Evolutionary conservation across 1,140 invertebrate genomes (phyloP).

Genomic region (Aphelinus certus): DNA sequence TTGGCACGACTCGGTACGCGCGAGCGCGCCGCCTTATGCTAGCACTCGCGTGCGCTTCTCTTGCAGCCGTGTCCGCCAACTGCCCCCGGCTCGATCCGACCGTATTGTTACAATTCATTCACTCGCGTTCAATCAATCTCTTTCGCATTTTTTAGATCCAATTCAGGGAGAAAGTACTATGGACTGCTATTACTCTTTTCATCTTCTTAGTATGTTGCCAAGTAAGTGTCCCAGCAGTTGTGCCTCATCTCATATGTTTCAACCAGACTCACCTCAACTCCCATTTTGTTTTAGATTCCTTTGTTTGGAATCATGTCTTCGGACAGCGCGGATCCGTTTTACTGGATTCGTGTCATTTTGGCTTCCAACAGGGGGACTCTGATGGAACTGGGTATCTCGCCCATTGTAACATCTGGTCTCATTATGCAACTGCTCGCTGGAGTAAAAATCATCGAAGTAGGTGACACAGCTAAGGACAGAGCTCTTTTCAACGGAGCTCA

Average conservation of each 20-base stretch:
- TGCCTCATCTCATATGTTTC: neutral
- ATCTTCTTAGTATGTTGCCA: conserved; percentile 99
- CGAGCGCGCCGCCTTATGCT: no score
- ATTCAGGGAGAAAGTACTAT: conserved; percentile 99
- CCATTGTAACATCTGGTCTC: conserved; percentile 98
- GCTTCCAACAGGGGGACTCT: conserved; percentile 99
- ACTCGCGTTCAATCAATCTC: no score
- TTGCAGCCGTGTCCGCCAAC: no score
- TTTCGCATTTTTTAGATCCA: conserved; percentile 76
- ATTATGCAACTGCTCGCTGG: conserved; percentile 99
- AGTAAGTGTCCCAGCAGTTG: conserved; percentile 69
- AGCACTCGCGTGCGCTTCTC: no score
- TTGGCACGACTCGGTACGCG: no score
- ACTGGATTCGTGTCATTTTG: conserved; percentile 99
- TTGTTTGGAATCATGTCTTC: conserved; percentile 99
- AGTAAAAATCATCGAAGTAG: conserved; percentile 99
- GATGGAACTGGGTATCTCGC: conserved; percentile 99
- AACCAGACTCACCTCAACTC: neutral
- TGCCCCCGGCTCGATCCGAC: no score
- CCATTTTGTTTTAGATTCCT: conserved; percentile 80
- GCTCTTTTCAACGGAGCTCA: conserved; percentile 99
- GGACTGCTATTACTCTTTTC: conserved; percentile 99
- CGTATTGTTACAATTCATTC: no score
- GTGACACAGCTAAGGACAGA: conserved; percentile 98
- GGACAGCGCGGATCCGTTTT: conserved; percentile 99